A percentile compares a stretch with the other conserved stretches of the same genome.
These are phyloP conservation scores for Holotrichia oblita DNA, from an alignment of 1,140 invertebrate genomes.

Conservation along the genomic window DNA sequence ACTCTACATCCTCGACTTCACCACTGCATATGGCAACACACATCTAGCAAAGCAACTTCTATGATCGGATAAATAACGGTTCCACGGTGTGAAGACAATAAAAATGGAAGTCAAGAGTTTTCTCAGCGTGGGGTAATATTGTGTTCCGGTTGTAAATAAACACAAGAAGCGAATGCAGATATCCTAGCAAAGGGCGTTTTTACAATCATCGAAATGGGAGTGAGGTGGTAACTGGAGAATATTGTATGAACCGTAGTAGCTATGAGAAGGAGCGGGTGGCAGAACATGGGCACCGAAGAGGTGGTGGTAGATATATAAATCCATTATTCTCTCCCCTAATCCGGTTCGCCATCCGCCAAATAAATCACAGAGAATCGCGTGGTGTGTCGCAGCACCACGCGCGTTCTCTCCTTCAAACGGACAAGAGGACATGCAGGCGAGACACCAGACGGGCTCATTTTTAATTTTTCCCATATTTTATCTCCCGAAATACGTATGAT, in stretches of 20 bases:
- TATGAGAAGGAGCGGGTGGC: background rate
- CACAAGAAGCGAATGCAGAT: slow-evolving; percentile 32
- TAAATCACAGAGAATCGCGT: slow-evolving; percentile 30
- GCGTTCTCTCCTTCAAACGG: background rate
- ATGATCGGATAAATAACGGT: slow-evolving; percentile 30
- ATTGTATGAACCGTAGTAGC: slow-evolving; percentile 2
- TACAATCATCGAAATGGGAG: slow-evolving; percentile 8
- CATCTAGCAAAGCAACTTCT: slow-evolving; percentile 2
- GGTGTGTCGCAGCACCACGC: slow-evolving; percentile 20
- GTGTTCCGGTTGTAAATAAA: slow-evolving; percentile 39
- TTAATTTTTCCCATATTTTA: slow-evolving; percentile 31
- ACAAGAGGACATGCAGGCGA: background rate
- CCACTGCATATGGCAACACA: background rate
- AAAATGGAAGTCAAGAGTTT: slow-evolving; percentile 32
- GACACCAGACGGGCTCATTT: background rate
- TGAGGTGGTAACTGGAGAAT: background rate
- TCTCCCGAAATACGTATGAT: background rate
- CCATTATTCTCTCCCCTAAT: slow-evolving; percentile 18
- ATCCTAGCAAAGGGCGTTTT: slow-evolving; percentile 28
- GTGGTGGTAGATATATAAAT: slow-evolving; percentile 24
- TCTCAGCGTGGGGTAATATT: slow-evolving; percentile 34
- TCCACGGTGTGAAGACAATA: slow-evolving; percentile 26
- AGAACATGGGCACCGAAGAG: background rate
- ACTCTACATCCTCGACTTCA: no score
- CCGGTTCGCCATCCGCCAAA: slow-evolving; percentile 6